Conservation (phyloP, 1,140 invertebrate species). For the Parapsyche elsis region DNA sequence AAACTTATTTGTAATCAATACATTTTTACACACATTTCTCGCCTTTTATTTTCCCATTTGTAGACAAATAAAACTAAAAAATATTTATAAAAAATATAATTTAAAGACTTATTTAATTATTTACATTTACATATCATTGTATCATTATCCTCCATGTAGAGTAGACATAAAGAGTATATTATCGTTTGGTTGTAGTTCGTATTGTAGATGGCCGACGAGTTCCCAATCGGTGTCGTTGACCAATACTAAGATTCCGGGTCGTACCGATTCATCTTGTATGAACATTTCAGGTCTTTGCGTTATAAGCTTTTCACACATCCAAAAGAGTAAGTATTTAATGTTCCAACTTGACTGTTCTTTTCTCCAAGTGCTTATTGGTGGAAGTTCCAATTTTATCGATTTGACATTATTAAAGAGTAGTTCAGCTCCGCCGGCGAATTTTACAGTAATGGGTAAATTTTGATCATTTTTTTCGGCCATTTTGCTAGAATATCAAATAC, state of each 20-base stretch:
- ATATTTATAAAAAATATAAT: background rate
- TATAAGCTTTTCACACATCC: constrained; percentile 88
- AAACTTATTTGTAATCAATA: constrained; percentile 30
- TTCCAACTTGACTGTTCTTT: constrained; percentile 29
- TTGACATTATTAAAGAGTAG: constrained; percentile 87
- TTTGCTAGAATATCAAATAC: background rate
- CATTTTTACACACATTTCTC: constrained; percentile 15
- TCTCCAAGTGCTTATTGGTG: constrained; percentile 61
- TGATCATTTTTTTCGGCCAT: background rate
- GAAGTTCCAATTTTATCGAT: constrained; percentile 75
- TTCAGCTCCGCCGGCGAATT: constrained; percentile 86
- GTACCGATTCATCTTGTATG: constrained; percentile 79
- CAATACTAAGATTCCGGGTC: constrained; percentile 92
- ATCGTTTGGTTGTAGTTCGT: constrained; percentile 67
- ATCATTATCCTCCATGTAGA: constrained; percentile 69
- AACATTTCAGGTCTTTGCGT: constrained; percentile 91
- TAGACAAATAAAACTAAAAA: background rate
- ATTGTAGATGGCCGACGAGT: constrained; percentile 72
- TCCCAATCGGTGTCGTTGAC: constrained; percentile 96
- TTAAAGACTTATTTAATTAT: too few species aligned
- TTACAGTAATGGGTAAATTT: constrained; percentile 54
- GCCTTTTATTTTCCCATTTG: background rate
- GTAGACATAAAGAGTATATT: constrained; percentile 71
- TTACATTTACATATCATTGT: background rate
- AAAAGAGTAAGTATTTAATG: constrained; percentile 71